Conservation (phyloP, 2,113 vertebrate genomes). For the Arvicanthis niloticus region DNA sequence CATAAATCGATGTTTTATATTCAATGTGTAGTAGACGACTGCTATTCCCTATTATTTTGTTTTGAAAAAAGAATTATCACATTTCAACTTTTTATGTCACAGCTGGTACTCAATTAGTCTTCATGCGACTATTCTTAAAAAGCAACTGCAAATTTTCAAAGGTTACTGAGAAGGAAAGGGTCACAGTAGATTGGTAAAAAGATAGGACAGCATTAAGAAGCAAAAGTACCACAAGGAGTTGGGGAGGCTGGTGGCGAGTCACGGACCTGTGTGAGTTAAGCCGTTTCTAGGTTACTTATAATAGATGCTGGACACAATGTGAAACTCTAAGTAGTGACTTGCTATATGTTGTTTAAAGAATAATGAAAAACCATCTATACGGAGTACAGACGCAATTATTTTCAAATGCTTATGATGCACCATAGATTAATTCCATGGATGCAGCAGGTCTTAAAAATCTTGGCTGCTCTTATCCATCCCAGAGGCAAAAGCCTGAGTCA, state of each 20-base stretch:
- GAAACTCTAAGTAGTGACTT: neutral
- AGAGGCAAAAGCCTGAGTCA: neutral
- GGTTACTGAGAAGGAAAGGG: neutral
- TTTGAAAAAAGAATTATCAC: conserved; percentile 29
- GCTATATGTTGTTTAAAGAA: neutral
- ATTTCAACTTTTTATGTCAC: conserved; percentile 9
- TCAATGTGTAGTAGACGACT: conserved; percentile 15
- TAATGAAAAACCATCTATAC: neutral
- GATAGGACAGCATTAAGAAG: neutral
- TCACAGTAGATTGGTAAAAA: neutral
- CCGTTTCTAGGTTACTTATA: neutral
- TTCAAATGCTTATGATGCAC: neutral
- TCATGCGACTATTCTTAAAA: conserved; percentile 15
- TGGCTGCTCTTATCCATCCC: neutral
- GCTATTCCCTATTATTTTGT: conserved; percentile 29
- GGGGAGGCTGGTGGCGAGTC: neutral
- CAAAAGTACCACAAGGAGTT: neutral
- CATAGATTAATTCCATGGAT: neutral
- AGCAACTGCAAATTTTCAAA: conserved; percentile 44
- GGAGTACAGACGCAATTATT: neutral
- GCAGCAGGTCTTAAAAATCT: neutral
- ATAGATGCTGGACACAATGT: neutral
- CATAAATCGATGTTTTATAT: neutral
- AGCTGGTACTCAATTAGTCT: neutral
- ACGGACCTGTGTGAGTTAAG: neutral